Evolutionary conservation across 2,888 invertebrate species (phyloP), one percentile per base, ranked within the genome.

Genomic region (Melanotus villosus): DNA sequence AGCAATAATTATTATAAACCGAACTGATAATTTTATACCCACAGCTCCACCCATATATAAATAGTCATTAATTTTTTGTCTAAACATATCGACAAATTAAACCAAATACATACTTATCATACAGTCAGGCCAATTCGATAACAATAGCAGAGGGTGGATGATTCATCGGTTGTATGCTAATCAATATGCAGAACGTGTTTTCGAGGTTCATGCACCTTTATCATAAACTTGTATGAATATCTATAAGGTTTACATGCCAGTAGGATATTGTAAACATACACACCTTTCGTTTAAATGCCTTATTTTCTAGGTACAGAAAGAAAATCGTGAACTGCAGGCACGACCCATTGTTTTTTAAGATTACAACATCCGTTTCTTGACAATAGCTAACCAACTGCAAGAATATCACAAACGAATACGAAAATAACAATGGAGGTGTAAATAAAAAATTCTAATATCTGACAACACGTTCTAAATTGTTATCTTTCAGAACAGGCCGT

Each of bases 341-440:
- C 52, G 26, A 62, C 36, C 36, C 21, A 62, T 62, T 62, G 62
- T 62, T 50, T 45, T 45, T 36, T 6, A 18, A 50, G n/a, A 19
- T 62, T 52, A 52, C 62, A 62, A 62, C 62, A 62, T 62, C 62
- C 62, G 62, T 62, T 52, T 52, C 52, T 62, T 23, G 10, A 62
- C 50, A 62, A 62, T 62, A 36, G 19, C 41, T n/a, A 26, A 14
- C 7, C 6, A 26, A 50, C 12, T 50, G 50, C 32, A 12, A 6
- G 14, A 23, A 4, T n/a, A 47, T 12, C 19, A 26, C 19, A 26
- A 47, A 19, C 47, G 23, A 47, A 47, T 47, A 26, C 6, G 32
- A 41, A 45, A 21, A n/a, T n/a, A 50, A 52, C 52, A 52, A 52
- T 52, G 18, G 34, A 10, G 10, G n/a, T 19, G 16, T 23, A 32